Conservation (phyloP, 2,888 invertebrate genomes). For the Leucoma salicis region DNA sequence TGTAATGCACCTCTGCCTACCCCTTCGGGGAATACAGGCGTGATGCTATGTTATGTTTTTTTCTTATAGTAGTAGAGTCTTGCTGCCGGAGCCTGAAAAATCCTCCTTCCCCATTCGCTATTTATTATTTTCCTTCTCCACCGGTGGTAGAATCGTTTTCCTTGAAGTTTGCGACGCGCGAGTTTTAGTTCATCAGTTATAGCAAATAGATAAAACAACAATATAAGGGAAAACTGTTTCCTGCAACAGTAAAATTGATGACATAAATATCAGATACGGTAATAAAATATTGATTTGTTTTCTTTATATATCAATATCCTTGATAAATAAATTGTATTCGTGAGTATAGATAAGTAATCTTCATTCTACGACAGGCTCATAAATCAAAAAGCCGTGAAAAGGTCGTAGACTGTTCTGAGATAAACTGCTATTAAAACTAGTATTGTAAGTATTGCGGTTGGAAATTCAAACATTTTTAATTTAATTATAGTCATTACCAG, state of each 20-base stretch:
- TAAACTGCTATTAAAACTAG: slow-evolving; percentile 38
- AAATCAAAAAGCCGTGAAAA: slow-evolving; percentile 75
- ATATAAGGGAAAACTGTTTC: slow-evolving; percentile 8
- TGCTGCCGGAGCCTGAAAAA: too few relatives aligned
- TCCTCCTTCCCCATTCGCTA: too few relatives aligned
- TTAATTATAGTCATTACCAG: slow-evolving; percentile 21
- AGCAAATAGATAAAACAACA: too few relatives aligned
- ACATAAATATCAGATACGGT: slow-evolving; percentile 27
- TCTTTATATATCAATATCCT: slow-evolving; percentile 42
- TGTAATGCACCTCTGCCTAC: too few relatives aligned
- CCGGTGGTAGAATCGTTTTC: too few relatives aligned
- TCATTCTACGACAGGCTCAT: slow-evolving; percentile 60
- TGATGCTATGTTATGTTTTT: too few relatives aligned
- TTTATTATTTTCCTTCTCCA: too few relatives aligned
- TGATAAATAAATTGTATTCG: slow-evolving; percentile 63
- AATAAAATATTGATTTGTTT: slow-evolving; percentile 45
- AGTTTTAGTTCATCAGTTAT: too few relatives aligned
- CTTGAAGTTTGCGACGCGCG: too few relatives aligned
- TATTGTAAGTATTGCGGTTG: slow-evolving; percentile 14
- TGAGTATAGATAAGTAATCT: slow-evolving; percentile 65
- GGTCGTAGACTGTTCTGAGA: slow-evolving; percentile 44
- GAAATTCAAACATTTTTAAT: slow-evolving; percentile 23
- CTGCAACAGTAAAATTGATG: slow-evolving; percentile 16
- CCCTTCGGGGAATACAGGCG: too few relatives aligned
- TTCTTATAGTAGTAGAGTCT: too few relatives aligned